These are phyloP conservation scores for Panthera uncia DNA, from an alignment of 2,113 vertebrate genomes.

Conservation along the genomic window DNA sequence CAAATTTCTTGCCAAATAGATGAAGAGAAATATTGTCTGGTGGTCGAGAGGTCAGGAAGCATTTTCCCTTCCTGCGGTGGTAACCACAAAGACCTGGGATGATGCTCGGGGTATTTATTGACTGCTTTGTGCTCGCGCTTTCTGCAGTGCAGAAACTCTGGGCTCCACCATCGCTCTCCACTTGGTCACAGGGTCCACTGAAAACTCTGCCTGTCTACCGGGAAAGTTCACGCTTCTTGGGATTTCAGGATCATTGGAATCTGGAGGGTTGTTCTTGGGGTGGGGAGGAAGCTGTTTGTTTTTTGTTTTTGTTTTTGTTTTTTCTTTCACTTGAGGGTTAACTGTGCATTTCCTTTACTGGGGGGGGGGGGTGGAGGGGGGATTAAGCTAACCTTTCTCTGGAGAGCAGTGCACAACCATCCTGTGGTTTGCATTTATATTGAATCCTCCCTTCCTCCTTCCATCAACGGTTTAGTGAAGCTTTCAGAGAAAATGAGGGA, in stretches of 20 bases:
- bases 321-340: not conserved
- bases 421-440: not conserved
- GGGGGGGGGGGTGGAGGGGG: fast-evolving
- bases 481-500: constrained; percentile 20
- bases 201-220: constrained; percentile 15
- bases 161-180: not conserved
- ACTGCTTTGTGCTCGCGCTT: not conserved
- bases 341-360: not conserved
- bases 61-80: not conserved
- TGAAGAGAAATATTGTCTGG: not conserved
- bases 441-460: not conserved
- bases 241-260: not conserved
- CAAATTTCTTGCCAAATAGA: not conserved
- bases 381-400: not conserved
- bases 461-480: not conserved
- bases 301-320: not conserved
- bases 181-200: not conserved
- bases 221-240: constrained; percentile 15
- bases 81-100: not conserved
- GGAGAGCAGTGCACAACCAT: not conserved
- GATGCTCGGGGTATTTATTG: not conserved
- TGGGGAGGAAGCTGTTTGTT: not conserved
- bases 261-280: not conserved
- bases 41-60: not conserved
- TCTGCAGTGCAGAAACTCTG: constrained; percentile 20